Percentiles rank a stretch among this genome's conserved stretches.
These are phyloP conservation scores for Eupeodes luniger DNA, from an alignment of 2,888 invertebrate genomes.

Conservation along the genomic window DNA sequence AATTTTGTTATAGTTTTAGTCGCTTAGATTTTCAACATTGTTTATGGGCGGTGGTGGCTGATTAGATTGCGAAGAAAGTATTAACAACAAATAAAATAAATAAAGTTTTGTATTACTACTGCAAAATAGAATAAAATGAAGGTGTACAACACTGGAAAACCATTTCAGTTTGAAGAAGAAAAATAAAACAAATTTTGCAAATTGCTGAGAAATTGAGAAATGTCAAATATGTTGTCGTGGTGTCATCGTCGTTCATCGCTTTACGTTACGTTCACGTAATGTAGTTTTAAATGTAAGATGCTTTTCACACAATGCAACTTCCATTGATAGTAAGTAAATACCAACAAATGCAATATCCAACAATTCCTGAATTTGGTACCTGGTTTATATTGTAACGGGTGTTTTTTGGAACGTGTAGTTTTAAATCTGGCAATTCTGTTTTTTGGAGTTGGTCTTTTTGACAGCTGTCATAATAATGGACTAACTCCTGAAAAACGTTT, in stretches of 20 bases:
- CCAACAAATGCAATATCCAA: no score
- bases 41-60: background rate
- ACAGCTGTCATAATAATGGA: no score
- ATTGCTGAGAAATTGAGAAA: conserved; percentile 18
- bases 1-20: conserved; percentile 19
- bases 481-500: no score
- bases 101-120: conserved; percentile 18
- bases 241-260: background rate
- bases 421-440: no score
- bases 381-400: no score
- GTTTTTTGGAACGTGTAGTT: no score
- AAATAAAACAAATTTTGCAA: conserved; percentile 55
- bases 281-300: no score
- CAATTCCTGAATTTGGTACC: no score
- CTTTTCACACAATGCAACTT: no score
- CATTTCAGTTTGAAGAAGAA: conserved; percentile 51
- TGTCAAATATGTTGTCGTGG: conserved; percentile 40
- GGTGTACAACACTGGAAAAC: conserved; percentile 55
- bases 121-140: conserved; percentile 61
- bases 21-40: conserved; percentile 43
- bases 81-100: conserved; percentile 37
- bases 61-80: background rate
- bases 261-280: conserved; percentile 7
- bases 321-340: no score
- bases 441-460: no score